phyloP scores from a whole-genome alignment of 2,888 invertebrate genomes.

The Sicus ferrugineus region DNA sequence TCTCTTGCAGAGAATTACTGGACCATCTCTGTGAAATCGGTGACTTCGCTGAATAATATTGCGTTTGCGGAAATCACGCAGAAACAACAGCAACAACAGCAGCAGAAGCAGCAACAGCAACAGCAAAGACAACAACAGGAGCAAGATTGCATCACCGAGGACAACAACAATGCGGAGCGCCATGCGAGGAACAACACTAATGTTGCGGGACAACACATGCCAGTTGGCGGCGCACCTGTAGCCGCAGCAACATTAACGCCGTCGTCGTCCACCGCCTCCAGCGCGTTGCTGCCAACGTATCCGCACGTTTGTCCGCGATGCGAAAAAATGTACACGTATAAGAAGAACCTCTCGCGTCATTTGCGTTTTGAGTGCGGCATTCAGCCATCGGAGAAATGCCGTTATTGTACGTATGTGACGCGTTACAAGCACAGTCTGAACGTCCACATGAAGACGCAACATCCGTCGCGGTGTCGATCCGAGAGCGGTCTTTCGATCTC shows the following conservation, averaged over 20 bases:
- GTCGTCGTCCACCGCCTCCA: too few species aligned
- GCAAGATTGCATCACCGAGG: neutral
- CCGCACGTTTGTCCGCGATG: slow-evolving; percentile 67
- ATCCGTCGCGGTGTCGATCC: slow-evolving; percentile 46
- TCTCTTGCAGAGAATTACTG: slow-evolving; percentile 56
- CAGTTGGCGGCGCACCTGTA: neutral
- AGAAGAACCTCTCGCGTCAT: slow-evolving; percentile 69
- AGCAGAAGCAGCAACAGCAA: slow-evolving; percentile 32
- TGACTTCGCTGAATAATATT: slow-evolving; percentile 61
- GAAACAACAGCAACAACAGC: slow-evolving; percentile 35
- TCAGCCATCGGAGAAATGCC: slow-evolving; percentile 68
- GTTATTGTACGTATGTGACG: slow-evolving; percentile 66
- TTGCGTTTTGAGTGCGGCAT: slow-evolving; percentile 70
- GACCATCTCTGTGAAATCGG: slow-evolving; percentile 60
- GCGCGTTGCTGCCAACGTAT: neutral
- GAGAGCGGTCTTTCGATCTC: too few species aligned
- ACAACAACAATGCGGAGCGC: too few species aligned
- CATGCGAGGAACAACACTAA: neutral
- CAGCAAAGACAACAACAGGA: too few species aligned
- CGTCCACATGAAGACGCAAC: slow-evolving; percentile 65
- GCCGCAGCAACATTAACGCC: neutral
- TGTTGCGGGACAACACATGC: too few species aligned
- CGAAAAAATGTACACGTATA: slow-evolving; percentile 68
- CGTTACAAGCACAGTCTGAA: slow-evolving; percentile 67
- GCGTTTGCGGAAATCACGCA: slow-evolving; percentile 45